Conservation (phyloP, 2,888 invertebrate genomes). For the Macrophya annulata region DNA sequence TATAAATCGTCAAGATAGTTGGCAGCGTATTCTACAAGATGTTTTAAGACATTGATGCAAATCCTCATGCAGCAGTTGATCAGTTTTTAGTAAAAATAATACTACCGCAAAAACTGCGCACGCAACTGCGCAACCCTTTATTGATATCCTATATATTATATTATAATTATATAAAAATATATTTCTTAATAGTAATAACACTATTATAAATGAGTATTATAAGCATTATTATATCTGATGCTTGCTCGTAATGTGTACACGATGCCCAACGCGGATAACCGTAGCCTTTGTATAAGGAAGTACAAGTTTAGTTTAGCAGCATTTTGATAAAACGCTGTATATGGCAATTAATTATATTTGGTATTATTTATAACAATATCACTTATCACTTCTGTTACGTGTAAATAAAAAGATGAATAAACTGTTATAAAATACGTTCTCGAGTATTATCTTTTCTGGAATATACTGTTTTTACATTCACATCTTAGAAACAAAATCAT, state of each 20-base stretch:
- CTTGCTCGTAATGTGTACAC: constrained; percentile 73
- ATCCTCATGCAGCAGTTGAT: constrained; percentile 27
- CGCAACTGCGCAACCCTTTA: constrained; percentile 71
- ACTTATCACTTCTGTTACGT: constrained; percentile 78
- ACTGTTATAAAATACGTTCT: constrained; percentile 79
- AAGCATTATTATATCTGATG: constrained; percentile 73
- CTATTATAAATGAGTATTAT: constrained; percentile 80
- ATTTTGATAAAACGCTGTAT: constrained; percentile 59
- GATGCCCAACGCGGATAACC: constrained; percentile 79
- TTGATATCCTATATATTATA: constrained; percentile 74
- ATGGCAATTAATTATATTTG: constrained; percentile 57
- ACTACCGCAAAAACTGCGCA: constrained; percentile 69
- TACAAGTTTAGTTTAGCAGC: constrained; percentile 64
- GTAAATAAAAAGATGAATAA: constrained; percentile 79
- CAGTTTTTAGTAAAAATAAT: constrained; percentile 53
- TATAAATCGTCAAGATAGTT: constrained; percentile 7
- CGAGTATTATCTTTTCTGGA: constrained; percentile 76
- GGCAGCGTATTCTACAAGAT: constrained; percentile 22
- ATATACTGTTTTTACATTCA: constrained; percentile 70
- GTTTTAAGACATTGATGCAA: not conserved
- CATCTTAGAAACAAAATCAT: constrained; percentile 75
- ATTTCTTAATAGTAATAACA: constrained; percentile 79
- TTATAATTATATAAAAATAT: constrained; percentile 80
- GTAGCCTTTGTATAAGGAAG: constrained; percentile 76
- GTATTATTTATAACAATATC: constrained; percentile 76